Percentiles rank a stretch among this genome's conserved stretches.
Evolutionary conservation across 1,140 invertebrate genomes (phyloP).

Genomic region (Phenacoccus solenopsis): DNA sequence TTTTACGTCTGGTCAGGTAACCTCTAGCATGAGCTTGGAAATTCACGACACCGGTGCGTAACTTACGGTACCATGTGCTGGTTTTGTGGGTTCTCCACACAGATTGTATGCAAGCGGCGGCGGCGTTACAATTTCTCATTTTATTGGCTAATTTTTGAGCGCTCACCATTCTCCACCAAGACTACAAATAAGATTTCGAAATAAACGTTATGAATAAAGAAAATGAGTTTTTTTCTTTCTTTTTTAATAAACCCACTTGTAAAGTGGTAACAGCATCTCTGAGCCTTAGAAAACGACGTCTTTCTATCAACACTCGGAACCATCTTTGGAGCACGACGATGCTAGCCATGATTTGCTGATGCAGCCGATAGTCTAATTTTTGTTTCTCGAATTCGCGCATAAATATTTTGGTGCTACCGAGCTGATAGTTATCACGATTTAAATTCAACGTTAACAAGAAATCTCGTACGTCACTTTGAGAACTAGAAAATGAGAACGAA

Average conservation of each 20-base stretch:
- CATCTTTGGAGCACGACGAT: conserved; percentile 86
- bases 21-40: conserved; percentile 64
- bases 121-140: conserved; percentile 34
- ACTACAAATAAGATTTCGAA: conserved; percentile 30
- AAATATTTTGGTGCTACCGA: conserved; percentile 82
- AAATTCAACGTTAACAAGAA: conserved; percentile 69
- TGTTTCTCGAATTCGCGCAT: conserved; percentile 88
- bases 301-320: conserved; percentile 69
- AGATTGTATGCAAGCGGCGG: conserved; percentile 62
- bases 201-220: background rate
- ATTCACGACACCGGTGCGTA: conserved; percentile 42
- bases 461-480: conserved; percentile 61
- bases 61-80: conserved; percentile 49
- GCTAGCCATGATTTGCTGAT: conserved; percentile 84
- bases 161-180: conserved; percentile 51
- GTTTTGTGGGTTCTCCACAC: conserved; percentile 54
- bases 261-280: conserved; percentile 58
- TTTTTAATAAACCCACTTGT: conserved; percentile 40
- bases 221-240: conserved; percentile 13
- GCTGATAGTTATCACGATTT: conserved; percentile 80
- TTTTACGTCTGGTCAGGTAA: conserved; percentile 39
- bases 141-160: conserved; percentile 37
- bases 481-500: conserved; percentile 35
- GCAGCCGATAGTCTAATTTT: conserved; percentile 76
- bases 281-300: conserved; percentile 59